Conservation (phyloP, 2,888 invertebrate genomes). For the Tipula confusa region DNA sequence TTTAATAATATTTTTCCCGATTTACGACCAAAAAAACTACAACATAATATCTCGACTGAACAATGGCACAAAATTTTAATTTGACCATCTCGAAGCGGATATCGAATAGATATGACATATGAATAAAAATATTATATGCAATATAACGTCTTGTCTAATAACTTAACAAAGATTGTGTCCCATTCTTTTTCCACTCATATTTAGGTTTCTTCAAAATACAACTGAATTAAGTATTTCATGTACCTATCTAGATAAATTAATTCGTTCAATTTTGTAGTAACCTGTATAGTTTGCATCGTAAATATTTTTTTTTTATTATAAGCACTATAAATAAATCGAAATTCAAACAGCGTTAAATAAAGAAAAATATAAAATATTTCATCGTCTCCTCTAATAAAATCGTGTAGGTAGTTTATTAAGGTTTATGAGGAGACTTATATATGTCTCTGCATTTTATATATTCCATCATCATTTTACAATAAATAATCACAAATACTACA, state of each 20-base stretch:
- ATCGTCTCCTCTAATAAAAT: not conserved
- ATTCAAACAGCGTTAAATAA: not conserved
- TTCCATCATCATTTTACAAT: conserved; percentile 14
- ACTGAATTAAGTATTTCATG: too few species aligned
- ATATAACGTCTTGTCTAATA: not conserved
- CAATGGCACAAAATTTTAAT: not conserved
- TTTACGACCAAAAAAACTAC: not conserved
- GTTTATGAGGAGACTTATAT: conserved; percentile 8
- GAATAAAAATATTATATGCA: not conserved
- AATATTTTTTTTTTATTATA: not conserved
- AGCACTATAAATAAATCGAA: not conserved
- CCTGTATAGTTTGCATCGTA: not conserved
- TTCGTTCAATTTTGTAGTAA: not conserved
- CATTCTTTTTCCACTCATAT: not conserved
- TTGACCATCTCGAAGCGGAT: not conserved
- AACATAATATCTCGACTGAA: not conserved
- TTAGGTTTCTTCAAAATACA: not conserved
- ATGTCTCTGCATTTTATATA: not conserved
- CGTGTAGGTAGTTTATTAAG: not conserved
- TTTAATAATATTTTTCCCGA: not conserved
- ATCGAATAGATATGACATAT: not conserved
- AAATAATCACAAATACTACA: not conserved
- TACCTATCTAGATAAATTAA: too few species aligned
- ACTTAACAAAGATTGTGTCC: not conserved
- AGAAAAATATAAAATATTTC: not conserved